A percentile compares a stretch with the other conserved stretches of the same genome.
Evolutionary conservation across 2,888 invertebrate genomes (phyloP).

Genomic region (Alloplasta piceator): DNA sequence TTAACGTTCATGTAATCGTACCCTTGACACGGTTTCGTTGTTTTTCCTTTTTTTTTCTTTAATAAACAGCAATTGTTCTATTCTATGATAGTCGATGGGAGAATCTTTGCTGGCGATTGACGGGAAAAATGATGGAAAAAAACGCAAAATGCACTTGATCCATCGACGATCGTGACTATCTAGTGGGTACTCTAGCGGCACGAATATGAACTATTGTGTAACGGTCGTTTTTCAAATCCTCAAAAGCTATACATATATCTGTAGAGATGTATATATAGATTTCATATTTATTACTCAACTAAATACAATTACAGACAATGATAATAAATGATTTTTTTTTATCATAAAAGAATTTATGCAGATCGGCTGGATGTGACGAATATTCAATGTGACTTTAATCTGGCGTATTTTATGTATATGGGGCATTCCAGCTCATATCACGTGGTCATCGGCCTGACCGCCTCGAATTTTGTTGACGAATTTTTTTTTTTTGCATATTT

Average conservation of each 20-base stretch:
- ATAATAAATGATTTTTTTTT: slow-evolving; percentile 16
- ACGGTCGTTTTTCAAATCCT: background rate
- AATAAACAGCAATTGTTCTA: slow-evolving; percentile 33
- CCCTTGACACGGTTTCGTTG: slow-evolving; percentile 65
- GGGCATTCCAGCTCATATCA: no score
- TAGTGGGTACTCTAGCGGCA: slow-evolving; percentile 1
- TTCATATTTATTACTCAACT: slow-evolving; percentile 53
- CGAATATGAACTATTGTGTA: slow-evolving; percentile 9
- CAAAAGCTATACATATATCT: background rate
- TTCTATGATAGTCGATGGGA: slow-evolving; percentile 39
- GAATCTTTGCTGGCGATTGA: slow-evolving; percentile 29
- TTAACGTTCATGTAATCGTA: slow-evolving; percentile 65
- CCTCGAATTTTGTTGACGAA: no score
- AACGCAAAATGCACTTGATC: slow-evolving; percentile 2
- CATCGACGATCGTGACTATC: slow-evolving; percentile 26
- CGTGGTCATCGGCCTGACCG: no score
- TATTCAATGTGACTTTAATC: background rate
- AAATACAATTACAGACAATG: slow-evolving; percentile 53
- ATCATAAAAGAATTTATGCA: slow-evolving; percentile 63
- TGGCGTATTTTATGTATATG: background rate
- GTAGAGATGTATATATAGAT: slow-evolving; percentile 37
- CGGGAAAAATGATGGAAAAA: slow-evolving; percentile 10
- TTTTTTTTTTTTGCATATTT: no score
- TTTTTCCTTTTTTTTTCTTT: background rate
- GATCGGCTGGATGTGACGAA: slow-evolving; percentile 46